phyloP scores from a whole-genome alignment of 2,113 vertebrate species.

The Brienomyrus brachyistius region DNA sequence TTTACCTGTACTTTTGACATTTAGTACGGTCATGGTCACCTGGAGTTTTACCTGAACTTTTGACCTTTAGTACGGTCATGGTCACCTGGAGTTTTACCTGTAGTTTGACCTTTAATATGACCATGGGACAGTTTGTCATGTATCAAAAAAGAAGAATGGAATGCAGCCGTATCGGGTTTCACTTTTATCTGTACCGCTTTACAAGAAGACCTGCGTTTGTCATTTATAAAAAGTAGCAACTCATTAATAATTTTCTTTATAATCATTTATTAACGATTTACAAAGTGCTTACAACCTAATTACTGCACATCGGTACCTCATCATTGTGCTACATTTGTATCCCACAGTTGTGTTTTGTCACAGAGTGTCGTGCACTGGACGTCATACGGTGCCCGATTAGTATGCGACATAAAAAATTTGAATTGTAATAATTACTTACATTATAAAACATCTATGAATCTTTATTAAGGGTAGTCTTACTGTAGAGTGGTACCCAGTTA shows the following conservation, averaged over 20 bases:
- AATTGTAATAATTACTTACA: neutral
- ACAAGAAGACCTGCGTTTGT: neutral
- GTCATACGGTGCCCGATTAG: too few relatives aligned
- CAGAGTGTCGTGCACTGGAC: too few relatives aligned
- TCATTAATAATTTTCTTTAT: neutral
- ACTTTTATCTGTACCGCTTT: neutral
- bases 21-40: too few relatives aligned
- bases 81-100: neutral
- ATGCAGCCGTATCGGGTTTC: neutral
- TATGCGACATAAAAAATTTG: too few relatives aligned
- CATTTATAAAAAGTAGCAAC: neutral
- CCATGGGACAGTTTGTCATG: neutral
- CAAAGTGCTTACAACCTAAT: neutral
- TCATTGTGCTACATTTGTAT: too few relatives aligned
- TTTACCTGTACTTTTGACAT: neutral
- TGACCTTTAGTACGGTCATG: neutral
- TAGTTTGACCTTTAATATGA: neutral
- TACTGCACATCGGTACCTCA: too few relatives aligned
- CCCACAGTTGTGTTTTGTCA: neutral
- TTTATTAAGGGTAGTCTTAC: neutral
- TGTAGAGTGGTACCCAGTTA: neutral
- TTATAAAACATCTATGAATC: neutral
- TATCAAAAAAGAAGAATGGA: neutral
- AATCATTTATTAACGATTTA: neutral
- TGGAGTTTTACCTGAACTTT: neutral